Percentiles rank a stretch among this genome's conserved stretches.
Evolutionary conservation across 2,888 invertebrate species (phyloP).

Genomic region (Melanostoma scalare): DNA sequence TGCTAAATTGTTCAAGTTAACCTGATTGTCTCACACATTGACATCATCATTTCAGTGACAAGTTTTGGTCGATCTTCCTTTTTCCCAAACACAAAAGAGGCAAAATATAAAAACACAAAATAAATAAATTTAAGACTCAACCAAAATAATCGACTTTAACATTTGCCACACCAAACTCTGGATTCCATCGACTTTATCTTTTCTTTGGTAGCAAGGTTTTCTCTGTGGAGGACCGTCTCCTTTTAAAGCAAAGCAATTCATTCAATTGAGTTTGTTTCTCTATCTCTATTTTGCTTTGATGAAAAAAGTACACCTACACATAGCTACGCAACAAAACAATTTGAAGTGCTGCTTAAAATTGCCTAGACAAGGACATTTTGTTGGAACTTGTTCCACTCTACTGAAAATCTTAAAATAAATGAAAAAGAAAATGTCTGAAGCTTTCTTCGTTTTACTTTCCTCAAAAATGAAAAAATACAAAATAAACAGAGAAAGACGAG

Average conservation of each 20-base stretch:
- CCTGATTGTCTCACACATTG: background rate
- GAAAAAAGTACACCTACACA: conserved; percentile 23
- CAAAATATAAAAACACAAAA: background rate
- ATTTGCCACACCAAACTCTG: conserved; percentile 28
- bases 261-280: conserved; percentile 52
- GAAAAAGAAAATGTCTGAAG: conserved; percentile 41
- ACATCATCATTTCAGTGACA: background rate
- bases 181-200: conserved; percentile 1
- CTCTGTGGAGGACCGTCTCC: background rate
- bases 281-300: conserved; percentile 20
- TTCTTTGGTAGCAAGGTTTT: conserved; percentile 18
- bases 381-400: conserved; percentile 49
- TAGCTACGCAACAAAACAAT: conserved; percentile 10
- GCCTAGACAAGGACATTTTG: conserved; percentile 33
- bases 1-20: conserved; percentile 5
- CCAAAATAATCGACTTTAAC: conserved; percentile 61
- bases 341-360: conserved; percentile 15
- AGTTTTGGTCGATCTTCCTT: background rate
- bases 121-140: conserved; percentile 56
- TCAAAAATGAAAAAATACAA: background rate
- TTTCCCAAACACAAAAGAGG: conserved; percentile 1
- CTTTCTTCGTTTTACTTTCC: conserved; percentile 34
- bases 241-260: conserved; percentile 31
- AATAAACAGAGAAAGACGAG: conserved; percentile 6
- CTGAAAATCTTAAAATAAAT: conserved; percentile 34